Base-by-base conservation (phyloP, 1,140 invertebrate species). In the Thrips palmi region DNA sequence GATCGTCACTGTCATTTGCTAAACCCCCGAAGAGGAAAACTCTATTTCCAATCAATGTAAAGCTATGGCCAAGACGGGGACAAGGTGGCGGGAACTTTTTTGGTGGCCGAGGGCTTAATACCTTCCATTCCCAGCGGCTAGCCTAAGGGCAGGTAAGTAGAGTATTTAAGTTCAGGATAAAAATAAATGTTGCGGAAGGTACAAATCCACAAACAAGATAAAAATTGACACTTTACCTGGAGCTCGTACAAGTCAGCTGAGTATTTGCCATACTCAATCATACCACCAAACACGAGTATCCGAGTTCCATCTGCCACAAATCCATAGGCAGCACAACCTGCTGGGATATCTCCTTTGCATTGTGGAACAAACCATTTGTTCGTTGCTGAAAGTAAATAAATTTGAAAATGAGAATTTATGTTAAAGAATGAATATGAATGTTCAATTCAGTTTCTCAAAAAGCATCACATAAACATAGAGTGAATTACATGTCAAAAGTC, bases 261-360 rank as follows among this genome's bases (percentile, higher is more conserved):
- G 62, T 97, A 98, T 62, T 94, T 94, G 38, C 92, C 93, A 72
- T 94, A 97, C 58, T 97, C 93, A 27, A 96, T 79, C 93, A 97
- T 97, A 37, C 93, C 93, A 50, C 93, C 93, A 65, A 97, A 97
- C 19, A 94, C 83, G 32, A 96, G 70, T 39, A 97, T 79, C 31
- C 89, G 67, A 1, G 85, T 93, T 4, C 85, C 87, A 59, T 96
- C 89, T 11, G 88, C 82, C 15, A 93, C 84, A 64, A 96, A 92
- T 2, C 92, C 93, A 63, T 92, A 97, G 7, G 93, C 85, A n/a
- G 93, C 93, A 67, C 89, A 96, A 53, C 92, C 92, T 50, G 88
- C 91, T 14, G 92, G 92, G 28, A 94, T 81, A 54, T 97, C 91
- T 21, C 93, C 93, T 55, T 29, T 31, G n/a, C 15, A 31, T 20